Evolutionary conservation across 1,140 invertebrate species (phyloP), one percentile per base, ranked within the genome.

Genomic region (Diploscapter pachys): DNA sequence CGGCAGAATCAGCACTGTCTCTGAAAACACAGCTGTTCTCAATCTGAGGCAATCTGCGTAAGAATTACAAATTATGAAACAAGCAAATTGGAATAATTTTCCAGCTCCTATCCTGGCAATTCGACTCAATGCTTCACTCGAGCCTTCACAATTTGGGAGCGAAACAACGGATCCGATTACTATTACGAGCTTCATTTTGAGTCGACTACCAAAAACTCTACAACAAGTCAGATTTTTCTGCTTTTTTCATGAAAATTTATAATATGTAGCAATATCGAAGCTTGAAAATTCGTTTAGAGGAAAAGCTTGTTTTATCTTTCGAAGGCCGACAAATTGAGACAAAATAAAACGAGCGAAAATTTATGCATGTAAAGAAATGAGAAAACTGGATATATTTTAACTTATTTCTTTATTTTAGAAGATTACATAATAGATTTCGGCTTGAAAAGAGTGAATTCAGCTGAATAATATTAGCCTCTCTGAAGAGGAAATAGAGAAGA

Each of bases 141-240:
- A 48, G 75, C 72, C 4, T 72, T 76, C 75, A 67, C 69, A 9
- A 72, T 76, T 54, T 56, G 64, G 55, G 75, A 76, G 56, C 9
- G 72, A 57, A 52, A 59, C 51, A 76, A 76, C 49, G 63, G 71
- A 8, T 50, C 63, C 5, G 75, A 76, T 62, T 76, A 65, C 56
- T 66, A 48, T 54, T 76, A 76, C 61, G 75, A 76, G 54, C 62
- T 76, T 50, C 75, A 76, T 64, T 72, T 66, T 55, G 69, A 72
- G 55, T 62, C 69, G 4, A 76, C 62, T 9, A 76, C 67, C 50
- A 68, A 70, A 48, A 71, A 71, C 49, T 76, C 75, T 11, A 72
- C 69, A 56, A 64, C 63, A 13, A 72, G 73, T 75, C 5, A 68
- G 73, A 66, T 64, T 56, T 61, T 11, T 59, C 9, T 31, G 11